Evolutionary conservation across 2,888 invertebrate genomes (phyloP), one percentile per base, ranked within the genome.

Genomic region (Mantis religiosa): DNA sequence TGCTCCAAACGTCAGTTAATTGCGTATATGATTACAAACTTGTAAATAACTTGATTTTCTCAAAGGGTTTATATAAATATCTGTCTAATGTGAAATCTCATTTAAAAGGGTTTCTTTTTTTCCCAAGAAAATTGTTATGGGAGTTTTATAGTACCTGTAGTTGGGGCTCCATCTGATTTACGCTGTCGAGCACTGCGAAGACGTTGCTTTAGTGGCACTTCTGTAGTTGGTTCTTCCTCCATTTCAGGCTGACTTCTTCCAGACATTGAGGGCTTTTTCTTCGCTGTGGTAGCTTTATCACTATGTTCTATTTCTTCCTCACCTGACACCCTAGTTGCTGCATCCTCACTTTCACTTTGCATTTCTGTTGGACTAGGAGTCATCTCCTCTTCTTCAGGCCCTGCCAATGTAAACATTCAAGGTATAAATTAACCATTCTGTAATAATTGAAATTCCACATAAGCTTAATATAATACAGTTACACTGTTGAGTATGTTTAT

Each of bases 121-220:
- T 41, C 12, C 12, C 12, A 9, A 41, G 9, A 41, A 12, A 41
- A 41, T 12, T 12, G 41, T 41, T 12, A 12, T 12, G 6, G 9
- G 2, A 41, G 12, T 41, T 41, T 41, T 41, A 41, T 2, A 41
- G 41, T 41, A 71, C 54, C 54, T 20, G 20, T 7, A 41, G 15
- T 34, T 30, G 82, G 28, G 3, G 87, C 12, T 82, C 14, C n/a
- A 82, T 87, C 87, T 34, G 41, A 82, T 34, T 90, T 91, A 87
- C 92, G 91, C 84, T 92, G 91, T 88, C 91, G 91, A 28, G 92
- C 92, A 91, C 92, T 92, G 15, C 92, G 92, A 54, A 93, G 90
- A 84, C 92, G 92, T 81, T 93, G 92, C 84, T 93, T 93, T 6
- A 93, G 87, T 14, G 92, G 92, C 0, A 92, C 84, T 54, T 92